Percentiles rank a stretch among this genome's conserved stretches.
Conservation (phyloP, 2,113 vertebrate species). For the Himantopus leucocephalus region DNA sequence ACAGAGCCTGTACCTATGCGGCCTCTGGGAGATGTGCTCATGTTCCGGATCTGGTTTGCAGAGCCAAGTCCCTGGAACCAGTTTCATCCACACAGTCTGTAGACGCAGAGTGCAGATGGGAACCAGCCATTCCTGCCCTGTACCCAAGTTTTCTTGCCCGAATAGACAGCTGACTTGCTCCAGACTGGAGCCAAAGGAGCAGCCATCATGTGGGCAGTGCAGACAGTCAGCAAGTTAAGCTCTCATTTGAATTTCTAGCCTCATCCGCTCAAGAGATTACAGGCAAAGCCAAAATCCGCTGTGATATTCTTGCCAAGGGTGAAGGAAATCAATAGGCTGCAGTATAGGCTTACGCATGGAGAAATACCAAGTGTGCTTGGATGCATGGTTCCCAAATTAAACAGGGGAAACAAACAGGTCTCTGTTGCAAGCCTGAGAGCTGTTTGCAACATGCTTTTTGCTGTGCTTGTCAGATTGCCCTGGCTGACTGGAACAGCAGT, state of each 20-base stretch:
- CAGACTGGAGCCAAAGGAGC: background rate
- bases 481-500: background rate
- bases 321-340: constrained; percentile 48
- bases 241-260: constrained; percentile 31
- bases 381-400: constrained; percentile 57
- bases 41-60: background rate
- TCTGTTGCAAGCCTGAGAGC: constrained; percentile 47
- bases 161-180: constrained; percentile 1
- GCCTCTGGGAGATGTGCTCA: constrained; percentile 1
- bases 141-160: background rate
- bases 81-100: background rate
- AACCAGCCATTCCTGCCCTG: background rate
- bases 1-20: constrained; percentile 11
- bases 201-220: constrained; percentile 2
- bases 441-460: background rate
- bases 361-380: constrained; percentile 36
- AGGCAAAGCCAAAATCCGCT: constrained; percentile 39
- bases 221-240: background rate
- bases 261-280: constrained; percentile 46
- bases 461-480: constrained; percentile 13
- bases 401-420: constrained; percentile 52
- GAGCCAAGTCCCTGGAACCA: constrained; percentile 25
- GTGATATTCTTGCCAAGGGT: constrained; percentile 38
- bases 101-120: background rate
- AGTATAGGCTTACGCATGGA: constrained; percentile 22